Evolutionary conservation across 2,113 vertebrate genomes (phyloP), one percentile per base, ranked within the genome.

Genomic region (Conger conger): DNA sequence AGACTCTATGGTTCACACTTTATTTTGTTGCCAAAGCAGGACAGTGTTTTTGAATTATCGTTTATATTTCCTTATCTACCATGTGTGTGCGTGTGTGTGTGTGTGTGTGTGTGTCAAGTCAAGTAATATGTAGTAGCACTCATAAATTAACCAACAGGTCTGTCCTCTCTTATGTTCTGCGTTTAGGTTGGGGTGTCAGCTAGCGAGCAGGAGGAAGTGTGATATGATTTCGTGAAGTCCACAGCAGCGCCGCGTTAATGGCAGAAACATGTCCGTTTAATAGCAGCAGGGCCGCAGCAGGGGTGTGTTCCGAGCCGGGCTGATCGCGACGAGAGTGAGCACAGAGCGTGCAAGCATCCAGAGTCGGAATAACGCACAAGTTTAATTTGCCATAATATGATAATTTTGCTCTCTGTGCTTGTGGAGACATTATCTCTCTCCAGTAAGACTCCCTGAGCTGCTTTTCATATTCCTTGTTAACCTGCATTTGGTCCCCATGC

Each of bases 401-500:
- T 77, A 77, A 84, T 77, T 76, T 76, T 20, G 42, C 57, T 77
- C 60, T 84, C n/a, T 36, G 60, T 83, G 82, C 27, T 45, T 78
- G 68, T 84, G 82, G 82, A 84, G 82, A 84, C 68, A 84, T 84
- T 84, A 77, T 84, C 40, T 30, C 68, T 77, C 76, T 77, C 82
- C 73, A 50, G 82, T 78, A 76, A 76, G 73, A 84, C 87, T 90
- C 86, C 86, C 83, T 83, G 54, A 88, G 90, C 89, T 90, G 86
- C 89, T 94, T 86, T 85, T 83, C 86, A 89, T 82, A 88, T 89
- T 91, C 87, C 87, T 87, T 79, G 88, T 88, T 91, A 89, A 92
- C 86, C 88, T 30, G 79, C 90, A 86, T 84, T 73, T 88, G 85
- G 84, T 89, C 87, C 86, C 86, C 87, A 87, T 78, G 89, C 87